Conservation (phyloP, 2,113 vertebrate genomes). For the Sminthopsis crassicaudata region DNA sequence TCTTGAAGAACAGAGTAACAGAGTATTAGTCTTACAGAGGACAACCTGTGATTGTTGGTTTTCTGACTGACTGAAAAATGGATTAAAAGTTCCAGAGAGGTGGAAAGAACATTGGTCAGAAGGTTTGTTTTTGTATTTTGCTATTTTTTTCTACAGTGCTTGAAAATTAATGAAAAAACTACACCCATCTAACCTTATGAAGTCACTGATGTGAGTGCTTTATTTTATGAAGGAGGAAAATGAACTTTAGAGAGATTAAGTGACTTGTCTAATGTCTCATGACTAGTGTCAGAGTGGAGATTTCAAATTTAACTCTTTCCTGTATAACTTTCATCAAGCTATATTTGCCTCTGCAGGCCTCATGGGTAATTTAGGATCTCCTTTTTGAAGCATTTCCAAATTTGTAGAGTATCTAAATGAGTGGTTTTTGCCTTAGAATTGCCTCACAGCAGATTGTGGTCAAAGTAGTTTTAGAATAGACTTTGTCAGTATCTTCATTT, state of each 20-base stretch:
- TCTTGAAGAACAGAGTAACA: not conserved
- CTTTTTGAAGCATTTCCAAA: not conserved
- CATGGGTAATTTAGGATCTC: not conserved
- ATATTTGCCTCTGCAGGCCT: not conserved
- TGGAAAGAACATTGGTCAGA: not conserved
- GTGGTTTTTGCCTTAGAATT: not conserved
- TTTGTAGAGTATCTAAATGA: not conserved
- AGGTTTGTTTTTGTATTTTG: not conserved
- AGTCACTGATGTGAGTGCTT: not conserved
- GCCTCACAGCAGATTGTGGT: not conserved
- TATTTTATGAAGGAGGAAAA: not conserved
- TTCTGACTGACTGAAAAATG: not conserved
- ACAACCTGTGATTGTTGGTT: not conserved
- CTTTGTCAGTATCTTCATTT: constrained; percentile 19
- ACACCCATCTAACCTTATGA: not conserved
- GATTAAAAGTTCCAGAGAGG: not conserved
- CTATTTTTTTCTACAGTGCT: not conserved
- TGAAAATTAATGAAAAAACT: not conserved
- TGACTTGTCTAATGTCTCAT: not conserved
- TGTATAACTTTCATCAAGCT: not conserved
- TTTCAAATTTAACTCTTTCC: not conserved
- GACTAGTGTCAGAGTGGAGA: not conserved
- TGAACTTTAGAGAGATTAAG: not conserved
- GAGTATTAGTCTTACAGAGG: not conserved
- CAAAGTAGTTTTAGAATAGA: not conserved